Percentiles rank a stretch among this genome's conserved stretches.
phyloP scores from a whole-genome alignment of 2,113 vertebrate species.

The Raja brachyura region DNA sequence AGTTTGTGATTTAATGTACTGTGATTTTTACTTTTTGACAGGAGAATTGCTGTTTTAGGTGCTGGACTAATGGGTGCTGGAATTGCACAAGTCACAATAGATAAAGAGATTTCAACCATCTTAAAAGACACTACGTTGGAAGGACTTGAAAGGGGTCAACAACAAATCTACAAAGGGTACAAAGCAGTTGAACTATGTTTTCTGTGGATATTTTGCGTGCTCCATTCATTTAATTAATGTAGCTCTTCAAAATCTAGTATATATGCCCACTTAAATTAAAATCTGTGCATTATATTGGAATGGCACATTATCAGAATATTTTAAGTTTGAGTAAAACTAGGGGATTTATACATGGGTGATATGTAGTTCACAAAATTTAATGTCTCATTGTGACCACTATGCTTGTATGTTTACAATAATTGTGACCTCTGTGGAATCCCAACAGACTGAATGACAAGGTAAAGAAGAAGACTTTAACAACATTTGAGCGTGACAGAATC shows the following conservation, averaged over 20 bases:
- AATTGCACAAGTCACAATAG: constrained; percentile 82
- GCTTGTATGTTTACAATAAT: not conserved
- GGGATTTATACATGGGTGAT: not conserved
- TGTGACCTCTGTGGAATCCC: not conserved
- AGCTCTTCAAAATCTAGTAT: not conserved
- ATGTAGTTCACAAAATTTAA: not conserved
- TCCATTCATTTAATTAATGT: not conserved
- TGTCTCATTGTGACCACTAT: not conserved
- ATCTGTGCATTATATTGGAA: not conserved
- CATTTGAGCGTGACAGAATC: constrained; percentile 80
- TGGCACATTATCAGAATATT: not conserved
- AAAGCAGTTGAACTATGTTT: constrained; percentile 37
- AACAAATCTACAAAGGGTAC: constrained; percentile 92
- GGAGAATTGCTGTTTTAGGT: constrained; percentile 79
- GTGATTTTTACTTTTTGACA: constrained; percentile 44
- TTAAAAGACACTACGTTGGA: constrained; percentile 76
- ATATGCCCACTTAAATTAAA: not conserved
- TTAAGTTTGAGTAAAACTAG: not conserved
- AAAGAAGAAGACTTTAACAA: constrained; percentile 77
- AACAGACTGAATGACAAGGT: constrained; percentile 80
- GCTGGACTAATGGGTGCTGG: constrained; percentile 96
- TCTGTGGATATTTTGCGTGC: not conserved
- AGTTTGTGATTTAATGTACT: not conserved
- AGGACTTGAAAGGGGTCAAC: constrained; percentile 77
- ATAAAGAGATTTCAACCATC: constrained; percentile 77